A percentile compares a stretch with the other conserved stretches of the same genome.
Conservation (phyloP, 2,797 vertebrate species). For the Gobio occitaniae region DNA sequence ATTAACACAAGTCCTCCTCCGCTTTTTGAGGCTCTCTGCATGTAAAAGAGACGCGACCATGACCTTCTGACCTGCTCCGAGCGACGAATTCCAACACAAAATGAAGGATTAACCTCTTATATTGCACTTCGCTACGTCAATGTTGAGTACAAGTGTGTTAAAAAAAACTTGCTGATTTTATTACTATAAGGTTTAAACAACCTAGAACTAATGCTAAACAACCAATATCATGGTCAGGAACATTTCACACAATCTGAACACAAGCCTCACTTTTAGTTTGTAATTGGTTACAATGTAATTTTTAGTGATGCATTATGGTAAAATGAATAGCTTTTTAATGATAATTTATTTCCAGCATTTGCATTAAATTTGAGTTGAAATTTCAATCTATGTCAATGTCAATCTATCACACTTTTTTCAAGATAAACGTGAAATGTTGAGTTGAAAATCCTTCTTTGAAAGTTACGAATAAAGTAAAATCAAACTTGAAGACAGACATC, state of each 20-base stretch:
- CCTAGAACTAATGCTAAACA: constrained; percentile 15
- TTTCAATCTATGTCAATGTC: neutral
- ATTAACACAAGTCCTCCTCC: constrained; percentile 50
- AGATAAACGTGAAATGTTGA: neutral
- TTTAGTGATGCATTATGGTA: neutral
- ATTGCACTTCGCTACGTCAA: constrained; percentile 19
- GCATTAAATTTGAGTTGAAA: neutral
- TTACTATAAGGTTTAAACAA: neutral
- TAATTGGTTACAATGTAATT: neutral
- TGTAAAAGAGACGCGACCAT: constrained; percentile 42
- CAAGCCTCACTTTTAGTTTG: neutral
- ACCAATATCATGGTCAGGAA: constrained; percentile 13
- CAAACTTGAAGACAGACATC: neutral
- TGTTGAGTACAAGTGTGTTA: constrained; percentile 12
- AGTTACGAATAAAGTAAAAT: neutral
- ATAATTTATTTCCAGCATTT: neutral
- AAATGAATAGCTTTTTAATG: neutral
- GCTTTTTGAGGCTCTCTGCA: constrained; percentile 36
- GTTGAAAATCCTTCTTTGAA: neutral
- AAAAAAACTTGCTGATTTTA: constrained; percentile 7
- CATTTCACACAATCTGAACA: neutral
- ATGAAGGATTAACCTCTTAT: constrained; percentile 41
- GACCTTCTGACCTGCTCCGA: constrained; percentile 39
- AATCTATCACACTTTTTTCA: too few relatives aligned
- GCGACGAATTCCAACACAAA: constrained; percentile 31